A percentile compares a stretch with the other conserved stretches of the same genome.
phyloP scores from a whole-genome alignment of 2,888 invertebrate species.

The Petrophora chlorosata region DNA sequence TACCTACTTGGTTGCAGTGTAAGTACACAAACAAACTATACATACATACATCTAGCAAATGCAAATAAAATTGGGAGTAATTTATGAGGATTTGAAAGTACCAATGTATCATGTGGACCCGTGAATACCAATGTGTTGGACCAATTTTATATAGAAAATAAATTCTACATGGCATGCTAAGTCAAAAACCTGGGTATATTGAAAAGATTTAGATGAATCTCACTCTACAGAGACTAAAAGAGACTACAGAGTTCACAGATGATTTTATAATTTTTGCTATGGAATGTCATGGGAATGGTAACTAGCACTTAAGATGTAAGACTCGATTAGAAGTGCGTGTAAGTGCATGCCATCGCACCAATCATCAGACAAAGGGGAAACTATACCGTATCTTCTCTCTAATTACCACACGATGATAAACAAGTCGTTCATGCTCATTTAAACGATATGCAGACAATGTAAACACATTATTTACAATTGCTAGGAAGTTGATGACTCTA shows the following conservation, averaged over 20 bases:
- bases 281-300: constrained; percentile 22
- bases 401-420: constrained; percentile 23
- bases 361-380: constrained; percentile 42
- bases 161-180: too few species aligned
- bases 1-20: constrained; percentile 32
- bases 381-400: constrained; percentile 38
- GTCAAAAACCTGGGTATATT: too few species aligned
- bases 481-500: constrained; percentile 7
- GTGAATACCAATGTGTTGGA: too few species aligned
- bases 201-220: too few species aligned
- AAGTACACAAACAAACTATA: constrained; percentile 9
- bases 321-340: constrained; percentile 41
- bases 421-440: constrained; percentile 39
- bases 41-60: constrained; percentile 10
- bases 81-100: too few species aligned
- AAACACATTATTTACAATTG: constrained; percentile 17
- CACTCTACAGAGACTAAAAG: too few species aligned
- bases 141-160: too few species aligned
- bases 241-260: too few species aligned
- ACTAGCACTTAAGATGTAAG: constrained; percentile 5
- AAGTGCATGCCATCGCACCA: constrained; percentile 40
- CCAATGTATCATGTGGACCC: too few species aligned
- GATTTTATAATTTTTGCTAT: constrained; percentile 5
- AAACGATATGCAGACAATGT: constrained; percentile 11
- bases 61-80: too few species aligned